These are phyloP conservation scores for Homarus gammarus DNA, from an alignment of 2,888 invertebrate genomes.

Conservation along the genomic window DNA sequence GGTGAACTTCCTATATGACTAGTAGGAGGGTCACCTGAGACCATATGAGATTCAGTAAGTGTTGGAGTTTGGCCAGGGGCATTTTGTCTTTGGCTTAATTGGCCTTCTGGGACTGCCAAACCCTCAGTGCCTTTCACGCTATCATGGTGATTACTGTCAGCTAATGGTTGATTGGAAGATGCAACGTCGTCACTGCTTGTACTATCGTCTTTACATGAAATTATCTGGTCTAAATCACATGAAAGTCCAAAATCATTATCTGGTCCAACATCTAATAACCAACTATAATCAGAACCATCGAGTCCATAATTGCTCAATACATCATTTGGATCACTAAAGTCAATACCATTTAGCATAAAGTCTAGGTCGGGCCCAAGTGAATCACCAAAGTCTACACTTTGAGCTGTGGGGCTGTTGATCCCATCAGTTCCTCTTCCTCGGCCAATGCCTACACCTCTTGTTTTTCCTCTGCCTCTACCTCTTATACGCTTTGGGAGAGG, in stretches of 20 bases:
- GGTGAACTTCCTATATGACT: constrained; percentile 58
- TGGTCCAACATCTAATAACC: constrained; percentile 73
- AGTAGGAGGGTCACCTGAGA: constrained; percentile 58
- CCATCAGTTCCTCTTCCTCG: constrained; percentile 56
- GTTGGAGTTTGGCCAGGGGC: constrained; percentile 32
- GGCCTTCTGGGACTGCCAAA: constrained; percentile 56
- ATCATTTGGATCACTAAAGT: constrained; percentile 72
- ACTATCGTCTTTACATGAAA: constrained; percentile 71
- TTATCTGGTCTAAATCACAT: constrained; percentile 66
- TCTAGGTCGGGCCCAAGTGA: constrained; percentile 59
- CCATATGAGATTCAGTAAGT: constrained; percentile 45
- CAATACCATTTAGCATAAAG: constrained; percentile 69
- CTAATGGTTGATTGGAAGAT: constrained; percentile 60
- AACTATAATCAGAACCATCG: constrained; percentile 71
- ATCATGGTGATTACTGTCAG: constrained; percentile 51
- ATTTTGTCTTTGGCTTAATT: constrained; percentile 53
- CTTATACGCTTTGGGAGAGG: constrained; percentile 61
- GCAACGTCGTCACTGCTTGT: constrained; percentile 70
- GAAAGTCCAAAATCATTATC: constrained; percentile 70
- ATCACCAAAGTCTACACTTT: constrained; percentile 42
- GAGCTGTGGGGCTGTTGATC: constrained; percentile 24
- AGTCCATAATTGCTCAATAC: constrained; percentile 63
- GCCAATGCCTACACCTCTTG: constrained; percentile 48
- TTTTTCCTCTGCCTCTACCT: constrained; percentile 60
- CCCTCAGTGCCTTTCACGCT: constrained; percentile 46